Percentiles rank a stretch among this genome's conserved stretches.
phyloP scores from a whole-genome alignment of 2,797 vertebrate genomes.

The Rhinoraja longicauda region DNA sequence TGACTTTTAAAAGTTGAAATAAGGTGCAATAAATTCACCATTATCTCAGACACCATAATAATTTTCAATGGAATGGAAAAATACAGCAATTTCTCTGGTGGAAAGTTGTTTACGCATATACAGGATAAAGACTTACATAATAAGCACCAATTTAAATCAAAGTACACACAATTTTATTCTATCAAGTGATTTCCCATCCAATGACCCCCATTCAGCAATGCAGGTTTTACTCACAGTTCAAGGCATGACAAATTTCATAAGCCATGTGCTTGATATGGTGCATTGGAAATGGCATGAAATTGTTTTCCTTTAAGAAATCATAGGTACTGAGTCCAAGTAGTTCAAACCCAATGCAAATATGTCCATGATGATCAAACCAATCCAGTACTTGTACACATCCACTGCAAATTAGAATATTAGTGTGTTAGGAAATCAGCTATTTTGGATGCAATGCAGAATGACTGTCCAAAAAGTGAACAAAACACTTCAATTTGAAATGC shows the following conservation, averaged over 20 bases:
- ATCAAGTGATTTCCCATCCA: neutral
- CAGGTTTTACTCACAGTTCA: conserved; percentile 74
- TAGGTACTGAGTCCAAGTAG: conserved; percentile 93
- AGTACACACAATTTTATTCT: neutral
- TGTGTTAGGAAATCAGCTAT: neutral
- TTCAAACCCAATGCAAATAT: conserved; percentile 90
- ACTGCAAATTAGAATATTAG: conserved; percentile 54
- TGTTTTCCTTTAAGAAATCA: conserved; percentile 93
- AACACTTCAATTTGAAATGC: neutral
- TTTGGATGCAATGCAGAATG: neutral
- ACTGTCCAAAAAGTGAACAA: neutral
- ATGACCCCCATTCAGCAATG: neutral
- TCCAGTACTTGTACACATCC: conserved; percentile 88
- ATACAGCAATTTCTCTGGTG: neutral
- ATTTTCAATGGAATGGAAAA: neutral
- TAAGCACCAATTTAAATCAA: neutral
- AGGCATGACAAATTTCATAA: conserved; percentile 80
- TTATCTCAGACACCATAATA: neutral
- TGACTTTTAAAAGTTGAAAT: neutral
- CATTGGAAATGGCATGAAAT: conserved; percentile 85
- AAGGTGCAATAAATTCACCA: neutral
- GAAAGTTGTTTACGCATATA: neutral
- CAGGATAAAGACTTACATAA: too few species aligned
- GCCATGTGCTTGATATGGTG: conserved; percentile 90
- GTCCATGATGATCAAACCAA: conserved; percentile 92